These are phyloP conservation scores for Capromys pilorides DNA, from an alignment of 2,797 vertebrate genomes.

Conservation along the genomic window DNA sequence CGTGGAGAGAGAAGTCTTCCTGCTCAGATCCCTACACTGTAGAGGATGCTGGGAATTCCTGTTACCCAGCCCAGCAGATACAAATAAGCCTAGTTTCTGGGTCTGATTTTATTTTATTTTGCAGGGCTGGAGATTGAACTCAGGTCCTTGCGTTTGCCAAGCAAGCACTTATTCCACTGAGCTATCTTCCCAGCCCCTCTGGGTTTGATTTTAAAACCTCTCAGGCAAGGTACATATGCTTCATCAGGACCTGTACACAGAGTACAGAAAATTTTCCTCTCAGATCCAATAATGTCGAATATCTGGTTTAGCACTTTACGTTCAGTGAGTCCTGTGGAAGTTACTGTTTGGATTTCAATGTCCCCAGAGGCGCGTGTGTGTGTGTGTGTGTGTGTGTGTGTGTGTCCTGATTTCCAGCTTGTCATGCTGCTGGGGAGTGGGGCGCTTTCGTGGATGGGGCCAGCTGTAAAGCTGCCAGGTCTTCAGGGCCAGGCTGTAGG, in stretches of 20 bases:
- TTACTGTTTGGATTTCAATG: neutral
- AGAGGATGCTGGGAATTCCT: neutral
- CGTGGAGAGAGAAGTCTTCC: neutral
- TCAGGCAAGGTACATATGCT: neutral
- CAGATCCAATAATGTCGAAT: neutral
- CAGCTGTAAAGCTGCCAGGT: neutral
- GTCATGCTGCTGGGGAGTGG: neutral
- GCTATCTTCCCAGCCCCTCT: too few species aligned
- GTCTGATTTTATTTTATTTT: too few species aligned
- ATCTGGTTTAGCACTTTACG: neutral
- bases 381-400: too few species aligned
- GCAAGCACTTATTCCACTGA: too few species aligned
- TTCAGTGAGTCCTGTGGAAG: neutral
- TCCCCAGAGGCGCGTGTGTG: neutral
- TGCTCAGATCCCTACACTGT: neutral
- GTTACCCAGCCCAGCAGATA: neutral
- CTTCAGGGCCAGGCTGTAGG: neutral
- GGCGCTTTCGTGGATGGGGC: neutral
- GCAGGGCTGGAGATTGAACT: too few species aligned
- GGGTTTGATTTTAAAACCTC: constrained; percentile 26
- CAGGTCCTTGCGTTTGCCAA: too few species aligned
- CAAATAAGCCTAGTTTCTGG: neutral
- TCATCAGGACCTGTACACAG: neutral
- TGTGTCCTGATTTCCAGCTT: neutral
- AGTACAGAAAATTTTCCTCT: neutral